Evolutionary conservation across 2,888 invertebrate genomes (phyloP).

Genomic region (Endomychus coccineus): DNA sequence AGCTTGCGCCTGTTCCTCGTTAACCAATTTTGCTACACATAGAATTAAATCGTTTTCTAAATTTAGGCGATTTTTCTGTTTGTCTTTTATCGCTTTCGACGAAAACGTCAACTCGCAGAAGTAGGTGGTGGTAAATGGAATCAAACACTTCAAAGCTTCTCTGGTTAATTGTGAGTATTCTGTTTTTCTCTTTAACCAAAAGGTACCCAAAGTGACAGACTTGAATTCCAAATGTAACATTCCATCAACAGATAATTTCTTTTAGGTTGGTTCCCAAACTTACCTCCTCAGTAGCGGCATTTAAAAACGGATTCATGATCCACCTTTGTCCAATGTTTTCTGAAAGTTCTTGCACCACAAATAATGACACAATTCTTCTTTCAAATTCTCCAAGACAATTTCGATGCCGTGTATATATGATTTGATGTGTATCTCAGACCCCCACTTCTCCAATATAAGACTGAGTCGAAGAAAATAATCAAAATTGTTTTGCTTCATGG

Average conservation of each 20-base stretch:
- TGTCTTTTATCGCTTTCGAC: neutral
- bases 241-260: constrained; percentile 24
- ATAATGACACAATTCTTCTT: constrained; percentile 9
- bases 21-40: neutral
- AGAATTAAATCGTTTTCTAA: constrained; percentile 1
- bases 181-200: constrained; percentile 15
- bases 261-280: constrained; percentile 21
- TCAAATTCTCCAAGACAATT: constrained; percentile 8
- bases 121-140: constrained; percentile 22
- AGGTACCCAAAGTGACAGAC: constrained; percentile 18
- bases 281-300: constrained; percentile 17
- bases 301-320: constrained; percentile 17
- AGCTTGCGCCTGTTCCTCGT: neutral
- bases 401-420: constrained; percentile 6
- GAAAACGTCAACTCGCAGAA: neutral
- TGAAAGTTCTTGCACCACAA: constrained; percentile 22
- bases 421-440: constrained; percentile 9
- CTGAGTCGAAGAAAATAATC: constrained; percentile 4
- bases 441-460: constrained; percentile 6
- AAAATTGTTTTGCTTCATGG: constrained; percentile 2
- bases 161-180: constrained; percentile 16
- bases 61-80: neutral
- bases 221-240: constrained; percentile 24
- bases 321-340: constrained; percentile 22
- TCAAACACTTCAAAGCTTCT: constrained; percentile 23